Evolutionary conservation across 2,113 vertebrate genomes (phyloP), one percentile per base, ranked within the genome.

Genomic region (Saguinus midas): DNA sequence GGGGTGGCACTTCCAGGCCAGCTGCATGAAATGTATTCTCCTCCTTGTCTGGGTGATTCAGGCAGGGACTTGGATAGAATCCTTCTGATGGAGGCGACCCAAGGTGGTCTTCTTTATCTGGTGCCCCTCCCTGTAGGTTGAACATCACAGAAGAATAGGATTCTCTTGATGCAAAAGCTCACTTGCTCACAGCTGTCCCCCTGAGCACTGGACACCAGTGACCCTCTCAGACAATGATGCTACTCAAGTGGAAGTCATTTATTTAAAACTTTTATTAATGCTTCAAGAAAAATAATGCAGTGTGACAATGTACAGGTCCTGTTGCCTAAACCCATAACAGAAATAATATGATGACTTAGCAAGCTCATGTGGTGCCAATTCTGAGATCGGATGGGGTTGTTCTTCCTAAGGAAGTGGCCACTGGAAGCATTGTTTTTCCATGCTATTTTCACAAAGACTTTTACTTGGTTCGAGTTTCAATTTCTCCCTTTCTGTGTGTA

Each of bases 181-280:
- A 16, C 48, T 21, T 40, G 43, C 18, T 25, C 27, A 2, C 1
- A 50, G 88, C n/a, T 68, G 6, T 17, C 45, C 21, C 29, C 17
- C 35, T 68, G 16, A 1, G 14, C 43, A 0, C 40, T 3, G 78
- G 70, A 9, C 5, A 7, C 20, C 64, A 35, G 78, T 70, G 29
- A 35, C 43, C 12, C 37, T 57, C 55, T 37, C 81, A 68, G 78
- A 78, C 29, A 83, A 75, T 21, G 48, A 43, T 0, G 1, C 55
- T 11, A 84, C 58, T 73, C 29, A 64, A 52, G 93, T 86, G 68
- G 85, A 84, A 80, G 97, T 21, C 11, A 14, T 85, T 97, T 98
- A 97, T 91, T 98, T 92, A 97, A 98, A 98, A 97, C 91, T 96
- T 98, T 98, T 98, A 98, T 98, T 98, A 95, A 95, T 96, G 91